Conservation (phyloP, 2,888 invertebrate genomes). For the Phlogophora meticulosa region DNA sequence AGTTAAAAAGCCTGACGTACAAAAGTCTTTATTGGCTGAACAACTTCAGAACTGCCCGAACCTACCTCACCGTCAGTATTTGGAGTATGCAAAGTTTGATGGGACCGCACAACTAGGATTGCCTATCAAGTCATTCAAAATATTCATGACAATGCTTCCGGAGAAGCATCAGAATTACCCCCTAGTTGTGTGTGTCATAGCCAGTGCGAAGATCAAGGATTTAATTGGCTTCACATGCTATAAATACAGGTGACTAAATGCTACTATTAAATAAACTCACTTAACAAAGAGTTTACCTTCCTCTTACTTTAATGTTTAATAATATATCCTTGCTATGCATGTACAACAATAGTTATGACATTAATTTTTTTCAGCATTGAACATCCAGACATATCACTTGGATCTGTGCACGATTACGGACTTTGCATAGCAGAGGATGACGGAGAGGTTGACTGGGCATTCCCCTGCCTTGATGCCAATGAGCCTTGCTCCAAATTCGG, state of each 20-base stretch:
- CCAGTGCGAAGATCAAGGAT: slow-evolving; percentile 96
- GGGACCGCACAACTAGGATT: slow-evolving; percentile 96
- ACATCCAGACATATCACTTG: slow-evolving; percentile 92
- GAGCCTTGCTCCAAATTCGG: slow-evolving; percentile 98
- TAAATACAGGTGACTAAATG: slow-evolving; percentile 92
- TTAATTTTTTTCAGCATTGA: slow-evolving; percentile 87
- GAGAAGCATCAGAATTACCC: slow-evolving; percentile 96
- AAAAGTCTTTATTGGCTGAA: slow-evolving; percentile 93
- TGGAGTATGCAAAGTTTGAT: slow-evolving; percentile 97
- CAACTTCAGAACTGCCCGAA: slow-evolving; percentile 95
- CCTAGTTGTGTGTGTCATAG: slow-evolving; percentile 94
- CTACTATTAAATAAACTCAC: neutral
- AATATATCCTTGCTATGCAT: neutral
- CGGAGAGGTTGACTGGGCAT: slow-evolving; percentile 98
- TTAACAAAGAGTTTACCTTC: slow-evolving; percentile 14
- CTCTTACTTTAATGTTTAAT: slow-evolving; percentile 1
- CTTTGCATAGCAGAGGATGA: slow-evolving; percentile 99
- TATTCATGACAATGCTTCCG: slow-evolving; percentile 97
- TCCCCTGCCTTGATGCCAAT: slow-evolving; percentile 96
- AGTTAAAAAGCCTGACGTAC: slow-evolving; percentile 76
- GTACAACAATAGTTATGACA: neutral
- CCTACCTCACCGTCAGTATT: slow-evolving; percentile 96
- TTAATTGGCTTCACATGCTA: slow-evolving; percentile 98
- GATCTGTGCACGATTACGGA: slow-evolving; percentile 94
- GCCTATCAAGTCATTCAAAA: slow-evolving; percentile 96